These are phyloP conservation scores for Amphimallon solstitiale DNA, from an alignment of 2,888 invertebrate genomes.

Conservation along the genomic window DNA sequence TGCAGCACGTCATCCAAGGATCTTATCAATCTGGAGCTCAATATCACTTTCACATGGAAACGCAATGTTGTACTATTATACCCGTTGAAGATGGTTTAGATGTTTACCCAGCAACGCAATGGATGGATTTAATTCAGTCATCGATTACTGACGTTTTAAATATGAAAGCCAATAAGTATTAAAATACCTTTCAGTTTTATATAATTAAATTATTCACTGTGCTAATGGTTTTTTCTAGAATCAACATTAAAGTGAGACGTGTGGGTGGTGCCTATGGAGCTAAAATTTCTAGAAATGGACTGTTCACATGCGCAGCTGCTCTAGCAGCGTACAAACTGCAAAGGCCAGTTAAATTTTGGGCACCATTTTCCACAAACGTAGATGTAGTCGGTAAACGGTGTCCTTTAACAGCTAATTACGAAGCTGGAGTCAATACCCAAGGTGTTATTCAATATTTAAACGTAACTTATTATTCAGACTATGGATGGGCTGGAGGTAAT, in stretches of 20 bases:
- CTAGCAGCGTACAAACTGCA: constrained; percentile 73
- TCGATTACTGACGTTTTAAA: constrained; percentile 66
- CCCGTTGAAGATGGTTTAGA: constrained; percentile 76
- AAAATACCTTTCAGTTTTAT: too few species aligned
- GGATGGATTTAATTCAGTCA: constrained; percentile 70
- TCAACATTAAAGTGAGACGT: constrained; percentile 77
- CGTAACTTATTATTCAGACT: constrained; percentile 66
- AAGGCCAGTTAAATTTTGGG: constrained; percentile 75
- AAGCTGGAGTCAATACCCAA: constrained; percentile 70
- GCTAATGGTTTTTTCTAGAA: constrained; percentile 61
- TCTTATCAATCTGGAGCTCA: constrained; percentile 69
- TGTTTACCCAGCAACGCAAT: constrained; percentile 72
- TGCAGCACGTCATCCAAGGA: constrained; percentile 65
- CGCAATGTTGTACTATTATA: constrained; percentile 71
- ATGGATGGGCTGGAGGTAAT: constrained; percentile 65
- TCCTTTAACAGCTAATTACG: constrained; percentile 71
- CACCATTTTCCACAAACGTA: constrained; percentile 80
- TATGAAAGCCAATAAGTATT: constrained; percentile 70
- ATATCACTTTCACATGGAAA: constrained; percentile 84
- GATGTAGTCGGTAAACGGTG: constrained; percentile 74
- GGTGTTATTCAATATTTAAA: constrained; percentile 77
- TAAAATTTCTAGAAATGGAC: constrained; percentile 74
- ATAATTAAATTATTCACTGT: too few species aligned
- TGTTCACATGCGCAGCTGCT: constrained; percentile 73
- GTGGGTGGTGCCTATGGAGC: constrained; percentile 85